Percentiles rank a stretch among this genome's conserved stretches.
Evolutionary conservation across 2,888 invertebrate genomes (phyloP).

Genomic region (Anticlea derivata): DNA sequence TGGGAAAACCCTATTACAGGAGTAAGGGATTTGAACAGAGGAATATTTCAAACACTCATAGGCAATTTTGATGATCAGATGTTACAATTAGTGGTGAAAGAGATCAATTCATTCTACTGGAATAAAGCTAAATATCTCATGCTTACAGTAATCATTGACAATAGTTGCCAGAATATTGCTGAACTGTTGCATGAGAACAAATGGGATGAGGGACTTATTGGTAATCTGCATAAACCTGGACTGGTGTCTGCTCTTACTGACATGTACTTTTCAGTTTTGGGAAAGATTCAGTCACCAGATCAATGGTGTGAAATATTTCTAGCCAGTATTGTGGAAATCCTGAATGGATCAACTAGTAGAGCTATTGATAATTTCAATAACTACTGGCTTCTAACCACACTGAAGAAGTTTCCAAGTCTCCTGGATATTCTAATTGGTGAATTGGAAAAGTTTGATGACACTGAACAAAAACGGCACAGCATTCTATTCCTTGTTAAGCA

Average conservation of each 20-base stretch:
- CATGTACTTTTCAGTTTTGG: conserved; percentile 80
- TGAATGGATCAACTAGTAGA: conserved; percentile 52
- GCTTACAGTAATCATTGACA: conserved; percentile 76
- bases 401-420: conserved; percentile 70
- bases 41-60: conserved; percentile 71
- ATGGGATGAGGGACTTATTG: conserved; percentile 63
- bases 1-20: conserved; percentile 85
- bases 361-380: conserved; percentile 73
- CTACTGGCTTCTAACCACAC: conserved; percentile 77
- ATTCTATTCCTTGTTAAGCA: conserved; percentile 63
- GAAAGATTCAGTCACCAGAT: conserved; percentile 59
- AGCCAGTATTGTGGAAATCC: conserved; percentile 47
- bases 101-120: conserved; percentile 79
- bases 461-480: conserved; percentile 54
- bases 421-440: conserved; percentile 48
- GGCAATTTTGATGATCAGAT: conserved; percentile 46
- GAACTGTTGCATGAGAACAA: conserved; percentile 36
- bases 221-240: conserved; percentile 76
- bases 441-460: conserved; percentile 41
- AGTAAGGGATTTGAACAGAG: conserved; percentile 79
- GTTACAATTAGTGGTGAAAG: conserved; percentile 50
- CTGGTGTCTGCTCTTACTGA: conserved; percentile 85
- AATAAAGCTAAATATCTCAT: conserved; percentile 85
- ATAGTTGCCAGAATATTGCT: conserved; percentile 37
- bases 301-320: conserved; percentile 77